phyloP scores from a whole-genome alignment of 2,888 invertebrate species.

The Diplolepis rosae region DNA sequence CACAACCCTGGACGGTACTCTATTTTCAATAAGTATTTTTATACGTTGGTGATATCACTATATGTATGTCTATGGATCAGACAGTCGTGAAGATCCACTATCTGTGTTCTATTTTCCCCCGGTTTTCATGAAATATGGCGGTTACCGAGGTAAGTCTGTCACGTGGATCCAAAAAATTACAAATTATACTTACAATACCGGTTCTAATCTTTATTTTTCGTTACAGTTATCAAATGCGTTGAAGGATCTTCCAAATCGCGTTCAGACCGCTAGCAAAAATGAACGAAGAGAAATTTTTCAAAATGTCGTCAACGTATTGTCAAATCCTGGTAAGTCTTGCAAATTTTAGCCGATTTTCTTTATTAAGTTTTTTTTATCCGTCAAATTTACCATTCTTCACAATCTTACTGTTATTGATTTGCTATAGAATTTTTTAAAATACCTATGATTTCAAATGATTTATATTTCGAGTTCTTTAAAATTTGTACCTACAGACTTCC shows the following conservation, averaged over 20 bases:
- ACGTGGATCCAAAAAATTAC: constrained; percentile 70
- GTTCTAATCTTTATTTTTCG: constrained; percentile 42
- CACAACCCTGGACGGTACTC: too few species aligned
- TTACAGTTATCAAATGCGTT: constrained; percentile 80
- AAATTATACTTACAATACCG: constrained; percentile 44
- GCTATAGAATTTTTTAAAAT: neutral
- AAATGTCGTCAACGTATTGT: constrained; percentile 82
- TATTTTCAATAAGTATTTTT: too few species aligned
- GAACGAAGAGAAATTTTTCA: constrained; percentile 81
- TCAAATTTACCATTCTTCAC: too few species aligned
- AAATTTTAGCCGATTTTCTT: neutral
- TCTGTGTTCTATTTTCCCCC: constrained; percentile 40
- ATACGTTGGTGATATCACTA: neutral
- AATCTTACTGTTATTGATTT: neutral
- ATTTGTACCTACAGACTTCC: neutral
- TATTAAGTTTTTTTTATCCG: neutral
- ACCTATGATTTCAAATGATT: neutral
- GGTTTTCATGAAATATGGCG: constrained; percentile 77
- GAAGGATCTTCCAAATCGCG: constrained; percentile 83
- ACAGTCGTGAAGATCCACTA: neutral
- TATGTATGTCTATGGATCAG: neutral
- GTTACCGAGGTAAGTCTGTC: constrained; percentile 80
- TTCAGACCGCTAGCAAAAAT: constrained; percentile 83
- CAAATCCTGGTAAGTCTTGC: constrained; percentile 80
- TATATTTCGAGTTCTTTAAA: neutral